phyloP scores from a whole-genome alignment of 2,113 vertebrate species.

The Menura novaehollandiae region DNA sequence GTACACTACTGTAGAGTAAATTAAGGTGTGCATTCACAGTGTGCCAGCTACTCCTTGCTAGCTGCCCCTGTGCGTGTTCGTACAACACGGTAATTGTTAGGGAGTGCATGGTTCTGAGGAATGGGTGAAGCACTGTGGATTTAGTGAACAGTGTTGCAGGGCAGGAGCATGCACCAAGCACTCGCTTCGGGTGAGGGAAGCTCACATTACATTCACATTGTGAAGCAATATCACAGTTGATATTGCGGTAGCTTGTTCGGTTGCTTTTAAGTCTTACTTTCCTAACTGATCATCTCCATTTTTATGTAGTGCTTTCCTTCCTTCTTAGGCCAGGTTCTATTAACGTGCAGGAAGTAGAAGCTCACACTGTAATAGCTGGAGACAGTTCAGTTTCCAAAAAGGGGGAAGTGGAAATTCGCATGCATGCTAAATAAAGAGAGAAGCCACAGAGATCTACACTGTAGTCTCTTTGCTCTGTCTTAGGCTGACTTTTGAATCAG shows the following conservation, averaged over 20 bases:
- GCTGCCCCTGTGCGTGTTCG: fast-evolving
- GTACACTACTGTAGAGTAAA: neutral
- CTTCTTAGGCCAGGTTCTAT: neutral
- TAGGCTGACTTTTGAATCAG: neutral
- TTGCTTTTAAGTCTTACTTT: neutral
- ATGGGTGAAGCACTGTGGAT: neutral
- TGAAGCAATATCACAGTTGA: neutral
- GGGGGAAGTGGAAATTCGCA: neutral
- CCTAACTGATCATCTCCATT: neutral
- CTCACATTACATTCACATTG: no score
- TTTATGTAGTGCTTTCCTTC: neutral
- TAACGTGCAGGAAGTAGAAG: neutral
- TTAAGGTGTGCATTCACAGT: neutral
- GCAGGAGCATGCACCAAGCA: neutral
- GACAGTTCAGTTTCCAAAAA: neutral
- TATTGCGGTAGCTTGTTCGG: neutral
- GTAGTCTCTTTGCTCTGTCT: neutral
- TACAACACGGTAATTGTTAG: neutral
- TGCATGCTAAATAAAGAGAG: neutral
- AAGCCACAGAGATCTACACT: neutral
- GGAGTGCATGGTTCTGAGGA: neutral
- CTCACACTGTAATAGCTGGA: neutral
- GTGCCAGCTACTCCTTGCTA: neutral
- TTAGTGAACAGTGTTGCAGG: neutral
- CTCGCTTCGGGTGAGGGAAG: no score